phyloP scores from a whole-genome alignment of 2,888 invertebrate species.

The Drosophila pullipes region DNA sequence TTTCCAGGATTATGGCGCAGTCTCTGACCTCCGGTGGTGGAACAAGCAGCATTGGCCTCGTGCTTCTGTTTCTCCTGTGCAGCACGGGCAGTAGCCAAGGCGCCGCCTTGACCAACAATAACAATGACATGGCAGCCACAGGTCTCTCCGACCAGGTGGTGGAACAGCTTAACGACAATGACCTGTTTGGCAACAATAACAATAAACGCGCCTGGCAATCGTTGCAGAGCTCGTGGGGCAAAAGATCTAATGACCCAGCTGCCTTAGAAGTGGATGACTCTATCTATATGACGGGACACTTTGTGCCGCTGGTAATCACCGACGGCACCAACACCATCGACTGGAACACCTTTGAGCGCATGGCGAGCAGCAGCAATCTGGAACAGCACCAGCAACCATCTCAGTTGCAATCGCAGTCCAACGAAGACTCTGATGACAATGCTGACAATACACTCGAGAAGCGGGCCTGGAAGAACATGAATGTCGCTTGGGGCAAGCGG shows the following conservation, averaged over 20 bases:
- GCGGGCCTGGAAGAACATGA: constrained; percentile 89
- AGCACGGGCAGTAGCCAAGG: constrained; percentile 42
- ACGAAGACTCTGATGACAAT: constrained; percentile 57
- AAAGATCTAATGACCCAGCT: constrained; percentile 84
- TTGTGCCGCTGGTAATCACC: constrained; percentile 63
- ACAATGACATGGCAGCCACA: constrained; percentile 55
- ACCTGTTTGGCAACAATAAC: constrained; percentile 52
- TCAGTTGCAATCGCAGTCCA: constrained; percentile 48
- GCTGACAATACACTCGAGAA: constrained; percentile 85
- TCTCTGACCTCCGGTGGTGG: constrained; percentile 21
- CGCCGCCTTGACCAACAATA: constrained; percentile 29
- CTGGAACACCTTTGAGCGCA: constrained; percentile 74
- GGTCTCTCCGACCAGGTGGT: constrained; percentile 65
- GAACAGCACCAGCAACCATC: constrained; percentile 36
- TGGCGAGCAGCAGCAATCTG: constrained; percentile 54
- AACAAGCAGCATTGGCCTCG: constrained; percentile 17
- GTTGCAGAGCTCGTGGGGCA: constrained; percentile 90
- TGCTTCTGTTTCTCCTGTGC: constrained; percentile 50
- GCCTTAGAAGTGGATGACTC: constrained; percentile 51
- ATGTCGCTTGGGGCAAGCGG: constrained; percentile 92
- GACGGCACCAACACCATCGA: constrained; percentile 71
- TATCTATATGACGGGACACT: constrained; percentile 67
- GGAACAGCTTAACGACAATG: constrained; percentile 63
- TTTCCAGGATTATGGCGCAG: constrained; percentile 42
- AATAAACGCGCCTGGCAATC: constrained; percentile 88